phyloP scores from a whole-genome alignment of 2,113 vertebrate species.

The Nettapus auritus region DNA sequence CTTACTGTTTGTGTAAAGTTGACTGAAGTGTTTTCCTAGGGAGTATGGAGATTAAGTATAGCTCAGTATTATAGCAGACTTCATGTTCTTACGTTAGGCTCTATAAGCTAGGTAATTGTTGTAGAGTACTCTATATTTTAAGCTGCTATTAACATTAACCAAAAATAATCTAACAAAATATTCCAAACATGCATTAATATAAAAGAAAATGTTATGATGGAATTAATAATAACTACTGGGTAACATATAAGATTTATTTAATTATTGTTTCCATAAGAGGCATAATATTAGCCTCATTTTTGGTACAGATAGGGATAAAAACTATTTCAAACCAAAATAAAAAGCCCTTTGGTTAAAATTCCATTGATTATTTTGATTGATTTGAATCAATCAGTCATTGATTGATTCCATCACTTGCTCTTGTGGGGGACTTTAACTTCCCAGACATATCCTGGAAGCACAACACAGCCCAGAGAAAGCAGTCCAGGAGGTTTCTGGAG shows the following conservation, averaged over 20 bases:
- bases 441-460: no score
- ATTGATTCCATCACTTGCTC: no score
- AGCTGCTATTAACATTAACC: neutral
- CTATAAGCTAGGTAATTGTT: neutral
- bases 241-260: neutral
- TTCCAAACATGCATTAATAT: neutral
- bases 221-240: neutral
- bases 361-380: neutral
- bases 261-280: neutral
- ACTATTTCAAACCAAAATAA: neutral
- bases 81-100: neutral
- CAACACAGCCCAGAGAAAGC: no score
- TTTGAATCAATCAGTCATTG: no score
- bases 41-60: neutral
- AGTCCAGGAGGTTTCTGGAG: no score
- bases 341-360: neutral
- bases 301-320: neutral
- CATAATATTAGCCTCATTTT: neutral
- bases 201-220: neutral
- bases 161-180: neutral
- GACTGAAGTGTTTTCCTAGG: slow-evolving; percentile 2
- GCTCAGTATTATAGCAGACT: neutral
- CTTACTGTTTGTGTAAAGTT: neutral
- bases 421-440: no score
- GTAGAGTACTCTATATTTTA: neutral